Conservation (phyloP, 2,888 invertebrate genomes). For the Eurois occulta region DNA sequence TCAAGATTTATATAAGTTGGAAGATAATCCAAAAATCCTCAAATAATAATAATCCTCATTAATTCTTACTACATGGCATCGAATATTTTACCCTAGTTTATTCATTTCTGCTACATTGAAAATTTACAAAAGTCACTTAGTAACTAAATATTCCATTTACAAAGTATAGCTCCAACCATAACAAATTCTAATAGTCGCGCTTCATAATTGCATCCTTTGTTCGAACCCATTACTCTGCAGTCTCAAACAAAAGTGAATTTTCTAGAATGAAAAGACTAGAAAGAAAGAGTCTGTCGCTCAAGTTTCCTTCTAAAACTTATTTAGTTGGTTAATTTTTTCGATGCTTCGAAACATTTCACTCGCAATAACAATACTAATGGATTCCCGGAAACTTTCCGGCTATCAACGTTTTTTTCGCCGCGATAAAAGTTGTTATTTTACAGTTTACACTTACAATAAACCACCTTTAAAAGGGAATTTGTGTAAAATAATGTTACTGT, state of each 20-base stretch:
- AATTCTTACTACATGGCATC: too few relatives aligned
- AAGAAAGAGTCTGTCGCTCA: slow-evolving; percentile 55
- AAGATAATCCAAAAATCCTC: too few relatives aligned
- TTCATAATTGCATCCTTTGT: slow-evolving; percentile 66
- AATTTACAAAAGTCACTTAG: neutral
- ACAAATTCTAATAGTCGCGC: slow-evolving; percentile 53
- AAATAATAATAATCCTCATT: too few relatives aligned
- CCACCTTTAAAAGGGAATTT: slow-evolving; percentile 35
- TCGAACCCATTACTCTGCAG: slow-evolving; percentile 61
- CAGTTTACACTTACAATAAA: slow-evolving; percentile 28
- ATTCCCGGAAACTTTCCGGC: slow-evolving; percentile 35
- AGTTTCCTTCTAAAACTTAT: slow-evolving; percentile 37
- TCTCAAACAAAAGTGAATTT: slow-evolving; percentile 74
- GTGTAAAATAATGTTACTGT: slow-evolving; percentile 28
- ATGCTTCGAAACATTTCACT: slow-evolving; percentile 25
- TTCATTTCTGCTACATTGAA: neutral
- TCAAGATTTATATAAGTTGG: neutral
- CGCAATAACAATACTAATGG: slow-evolving; percentile 42
- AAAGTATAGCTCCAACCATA: slow-evolving; percentile 26
- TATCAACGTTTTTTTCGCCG: slow-evolving; percentile 24
- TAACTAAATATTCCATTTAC: slow-evolving; percentile 7
- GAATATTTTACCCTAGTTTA: too few relatives aligned
- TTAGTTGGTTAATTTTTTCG: slow-evolving; percentile 31
- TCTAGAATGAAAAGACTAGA: slow-evolving; percentile 71
- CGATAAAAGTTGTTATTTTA: slow-evolving; percentile 35